Percentiles rank a stretch among this genome's conserved stretches.
Conservation (phyloP, 2,797 vertebrate species). For the Cygnus olor region DNA sequence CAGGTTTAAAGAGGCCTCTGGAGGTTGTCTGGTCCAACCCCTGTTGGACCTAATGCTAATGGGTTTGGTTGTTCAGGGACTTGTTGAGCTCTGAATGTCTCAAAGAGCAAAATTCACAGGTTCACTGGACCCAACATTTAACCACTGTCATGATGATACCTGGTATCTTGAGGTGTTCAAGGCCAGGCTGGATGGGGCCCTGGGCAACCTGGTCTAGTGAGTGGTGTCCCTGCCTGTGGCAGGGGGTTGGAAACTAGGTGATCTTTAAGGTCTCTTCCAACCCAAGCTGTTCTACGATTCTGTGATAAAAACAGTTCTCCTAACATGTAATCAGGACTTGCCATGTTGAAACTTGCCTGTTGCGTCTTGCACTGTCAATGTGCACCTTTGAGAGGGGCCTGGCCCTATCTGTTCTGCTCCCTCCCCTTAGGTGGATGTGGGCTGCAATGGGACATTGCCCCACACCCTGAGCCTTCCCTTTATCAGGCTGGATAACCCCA, state of each 20-base stretch:
- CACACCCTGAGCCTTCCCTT: background rate
- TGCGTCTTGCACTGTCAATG: background rate
- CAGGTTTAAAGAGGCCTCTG: background rate
- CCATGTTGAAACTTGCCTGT: constrained; percentile 48
- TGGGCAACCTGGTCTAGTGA: too few species aligned
- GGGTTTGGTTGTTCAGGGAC: background rate
- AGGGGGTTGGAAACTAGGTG: too few species aligned
- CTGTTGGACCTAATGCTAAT: background rate
- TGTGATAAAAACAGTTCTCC: background rate
- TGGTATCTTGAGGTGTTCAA: too few species aligned
- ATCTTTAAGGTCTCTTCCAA: too few species aligned
- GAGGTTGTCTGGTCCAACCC: background rate
- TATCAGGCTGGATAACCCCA: background rate
- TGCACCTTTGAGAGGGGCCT: background rate
- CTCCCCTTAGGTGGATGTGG: background rate
- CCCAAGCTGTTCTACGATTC: too few species aligned
- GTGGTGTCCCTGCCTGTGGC: too few species aligned
- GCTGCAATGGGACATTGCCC: background rate
- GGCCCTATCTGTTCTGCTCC: background rate
- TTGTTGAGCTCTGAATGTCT: background rate
- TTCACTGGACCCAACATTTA: background rate
- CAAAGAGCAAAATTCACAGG: background rate
- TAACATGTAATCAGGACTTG: background rate
- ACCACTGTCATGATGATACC: background rate
- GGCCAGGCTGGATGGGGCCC: too few species aligned